Evolutionary conservation across 2,113 vertebrate species (phyloP).

Genomic region (Anas platyrhynchos): DNA sequence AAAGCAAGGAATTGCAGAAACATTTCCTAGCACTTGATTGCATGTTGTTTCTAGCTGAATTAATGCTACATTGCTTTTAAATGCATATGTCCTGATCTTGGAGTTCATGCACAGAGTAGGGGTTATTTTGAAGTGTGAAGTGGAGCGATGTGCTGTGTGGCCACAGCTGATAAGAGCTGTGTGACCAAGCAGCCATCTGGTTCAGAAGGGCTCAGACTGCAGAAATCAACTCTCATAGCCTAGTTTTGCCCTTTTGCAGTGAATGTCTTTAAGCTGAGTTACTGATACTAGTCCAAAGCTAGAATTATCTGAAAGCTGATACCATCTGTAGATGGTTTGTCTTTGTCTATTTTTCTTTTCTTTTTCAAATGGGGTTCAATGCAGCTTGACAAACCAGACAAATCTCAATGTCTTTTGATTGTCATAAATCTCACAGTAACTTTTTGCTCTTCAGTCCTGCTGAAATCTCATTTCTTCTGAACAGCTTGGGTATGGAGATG

Average conservation of each 20-base stretch:
- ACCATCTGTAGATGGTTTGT: not conserved
- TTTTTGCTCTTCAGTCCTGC: not conserved
- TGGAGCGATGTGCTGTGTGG: fast-evolving
- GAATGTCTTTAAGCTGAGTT: not conserved
- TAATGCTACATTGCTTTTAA: not conserved
- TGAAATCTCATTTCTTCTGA: not conserved
- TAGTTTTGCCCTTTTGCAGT: not conserved
- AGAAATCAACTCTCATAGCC: not conserved
- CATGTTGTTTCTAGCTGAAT: not conserved
- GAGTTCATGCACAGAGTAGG: not conserved
- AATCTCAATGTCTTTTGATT: not conserved
- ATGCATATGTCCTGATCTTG: not conserved
- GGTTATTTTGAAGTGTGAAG: not conserved
- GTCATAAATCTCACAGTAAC: not conserved
- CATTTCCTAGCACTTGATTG: not conserved
- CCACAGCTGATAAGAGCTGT: not conserved
- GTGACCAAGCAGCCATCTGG: not conserved
- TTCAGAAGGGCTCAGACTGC: not conserved
- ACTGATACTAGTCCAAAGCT: not conserved
- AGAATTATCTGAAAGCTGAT: not conserved
- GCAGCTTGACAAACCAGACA: not conserved
- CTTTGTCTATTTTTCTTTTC: not conserved
- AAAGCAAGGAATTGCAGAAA: not conserved
- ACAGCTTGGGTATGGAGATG: not conserved
- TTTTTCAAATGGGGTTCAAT: not conserved